Evolutionary conservation across 2,113 vertebrate species (phyloP).

Genomic region (Microcebus ravelobensis): DNA sequence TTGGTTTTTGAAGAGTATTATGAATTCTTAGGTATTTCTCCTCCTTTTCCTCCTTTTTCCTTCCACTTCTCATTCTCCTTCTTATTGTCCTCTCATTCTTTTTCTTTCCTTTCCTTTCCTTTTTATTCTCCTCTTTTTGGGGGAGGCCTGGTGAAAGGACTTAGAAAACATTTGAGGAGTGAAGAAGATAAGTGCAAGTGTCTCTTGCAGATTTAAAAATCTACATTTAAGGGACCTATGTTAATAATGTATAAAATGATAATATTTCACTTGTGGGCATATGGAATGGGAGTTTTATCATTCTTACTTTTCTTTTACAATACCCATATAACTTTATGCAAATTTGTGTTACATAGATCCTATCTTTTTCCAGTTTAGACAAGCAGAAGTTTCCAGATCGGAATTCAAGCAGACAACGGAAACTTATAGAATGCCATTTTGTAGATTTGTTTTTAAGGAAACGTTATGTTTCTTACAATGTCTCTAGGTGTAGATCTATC

Average conservation of each 20-base stretch:
- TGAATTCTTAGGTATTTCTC: neutral
- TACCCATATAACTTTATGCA: neutral
- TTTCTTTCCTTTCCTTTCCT: fast-evolving
- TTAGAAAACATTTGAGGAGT: neutral
- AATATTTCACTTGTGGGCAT: neutral
- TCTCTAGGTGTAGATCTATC: neutral
- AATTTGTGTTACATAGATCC: neutral
- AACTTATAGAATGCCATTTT: neutral
- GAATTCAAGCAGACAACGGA: neutral
- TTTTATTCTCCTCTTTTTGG: neutral
- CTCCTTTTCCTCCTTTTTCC: neutral
- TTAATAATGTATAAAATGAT: neutral
- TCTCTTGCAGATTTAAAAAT: neutral
- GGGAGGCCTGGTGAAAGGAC: neutral
- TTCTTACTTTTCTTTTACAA: neutral
- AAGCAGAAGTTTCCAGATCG: neutral
- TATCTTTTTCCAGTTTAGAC: neutral
- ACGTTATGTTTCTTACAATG: neutral
- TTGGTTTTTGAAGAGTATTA: neutral
- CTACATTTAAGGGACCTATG: neutral
- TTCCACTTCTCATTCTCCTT: neutral
- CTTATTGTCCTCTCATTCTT: too few relatives aligned
- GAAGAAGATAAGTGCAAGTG: neutral
- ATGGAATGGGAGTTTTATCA: neutral
- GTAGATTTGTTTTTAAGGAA: neutral